Conservation (phyloP, 1,140 invertebrate species). For the Mesaphorura yosii region DNA sequence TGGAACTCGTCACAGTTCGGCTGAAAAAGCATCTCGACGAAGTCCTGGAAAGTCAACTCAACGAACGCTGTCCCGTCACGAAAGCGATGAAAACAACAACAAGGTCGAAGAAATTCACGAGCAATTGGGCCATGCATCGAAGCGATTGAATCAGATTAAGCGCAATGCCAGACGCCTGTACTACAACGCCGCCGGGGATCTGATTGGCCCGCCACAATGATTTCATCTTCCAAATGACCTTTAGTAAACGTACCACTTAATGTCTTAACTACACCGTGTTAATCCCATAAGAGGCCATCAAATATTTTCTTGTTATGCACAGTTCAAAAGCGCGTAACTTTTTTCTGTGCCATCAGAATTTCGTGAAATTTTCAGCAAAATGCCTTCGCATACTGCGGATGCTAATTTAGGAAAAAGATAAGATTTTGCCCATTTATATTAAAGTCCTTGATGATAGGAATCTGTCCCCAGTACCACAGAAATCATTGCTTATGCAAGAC, state of each 20-base stretch:
- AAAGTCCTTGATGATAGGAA: background rate
- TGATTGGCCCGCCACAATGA: background rate
- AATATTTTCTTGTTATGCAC: background rate
- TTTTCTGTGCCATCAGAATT: background rate
- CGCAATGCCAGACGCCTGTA: background rate
- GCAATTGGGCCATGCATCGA: too few relatives aligned
- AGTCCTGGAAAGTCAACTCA: too few relatives aligned
- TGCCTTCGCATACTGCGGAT: background rate
- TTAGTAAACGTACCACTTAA: too few relatives aligned
- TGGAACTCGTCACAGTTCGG: too few relatives aligned
- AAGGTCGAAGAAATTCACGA: too few relatives aligned
- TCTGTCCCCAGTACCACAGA: background rate
- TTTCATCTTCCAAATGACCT: too few relatives aligned
- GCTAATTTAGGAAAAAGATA: background rate
- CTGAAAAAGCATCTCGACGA: too few relatives aligned
- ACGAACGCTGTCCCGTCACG: too few relatives aligned
- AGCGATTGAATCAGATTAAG: background rate
- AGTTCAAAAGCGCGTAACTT: background rate
- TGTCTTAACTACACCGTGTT: background rate
- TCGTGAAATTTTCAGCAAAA: background rate
- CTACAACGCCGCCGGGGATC: background rate
- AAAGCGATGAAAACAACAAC: too few relatives aligned
- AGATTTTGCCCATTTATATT: slow-evolving; percentile 1
- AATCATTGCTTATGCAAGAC: slow-evolving; percentile 4
- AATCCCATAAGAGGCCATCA: background rate